Percentiles rank a stretch among this genome's conserved stretches.
phyloP scores from a whole-genome alignment of 1,140 invertebrate genomes.

The Caenorhabditis briggsae region DNA sequence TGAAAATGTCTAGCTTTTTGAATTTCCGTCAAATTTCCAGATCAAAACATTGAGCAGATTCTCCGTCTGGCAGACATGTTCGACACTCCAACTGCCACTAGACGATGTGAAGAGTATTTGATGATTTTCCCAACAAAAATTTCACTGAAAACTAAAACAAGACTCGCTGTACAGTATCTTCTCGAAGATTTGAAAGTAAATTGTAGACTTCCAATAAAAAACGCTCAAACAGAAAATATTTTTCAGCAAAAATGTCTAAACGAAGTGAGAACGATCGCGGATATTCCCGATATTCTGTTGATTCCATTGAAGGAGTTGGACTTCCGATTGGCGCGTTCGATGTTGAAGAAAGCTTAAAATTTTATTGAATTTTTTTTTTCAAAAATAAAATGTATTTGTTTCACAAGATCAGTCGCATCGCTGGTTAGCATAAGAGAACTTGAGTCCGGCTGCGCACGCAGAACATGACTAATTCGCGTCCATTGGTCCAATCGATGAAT shows the following conservation, averaged over 20 bases:
- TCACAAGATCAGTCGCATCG: too few species aligned
- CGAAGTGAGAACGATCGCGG: conserved; percentile 3
- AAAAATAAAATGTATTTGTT: too few species aligned
- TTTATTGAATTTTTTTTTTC: neutral
- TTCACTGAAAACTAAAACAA: neutral
- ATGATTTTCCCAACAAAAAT: neutral
- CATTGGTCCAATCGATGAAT: too few species aligned
- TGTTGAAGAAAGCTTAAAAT: neutral
- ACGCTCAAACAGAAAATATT: neutral
- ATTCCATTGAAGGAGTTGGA: conserved; percentile 5
- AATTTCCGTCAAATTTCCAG: neutral
- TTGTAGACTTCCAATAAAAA: neutral
- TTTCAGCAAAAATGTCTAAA: neutral
- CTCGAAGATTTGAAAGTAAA: neutral
- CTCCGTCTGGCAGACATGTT: conserved; percentile 14
- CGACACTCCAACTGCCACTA: neutral
- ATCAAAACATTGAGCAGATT: neutral
- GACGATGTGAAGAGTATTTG: neutral
- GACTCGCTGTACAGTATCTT: conserved; percentile 4
- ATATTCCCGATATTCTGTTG: conserved; percentile 7
- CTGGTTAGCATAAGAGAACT: too few species aligned
- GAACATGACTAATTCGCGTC: too few species aligned
- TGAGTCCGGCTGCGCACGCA: too few species aligned
- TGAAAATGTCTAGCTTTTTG: too few species aligned
- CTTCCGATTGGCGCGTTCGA: neutral